A percentile compares a stretch with the other conserved stretches of the same genome.
These are phyloP conservation scores for Eurystomus gularis DNA, from an alignment of 2,113 vertebrate species.

Conservation along the genomic window DNA sequence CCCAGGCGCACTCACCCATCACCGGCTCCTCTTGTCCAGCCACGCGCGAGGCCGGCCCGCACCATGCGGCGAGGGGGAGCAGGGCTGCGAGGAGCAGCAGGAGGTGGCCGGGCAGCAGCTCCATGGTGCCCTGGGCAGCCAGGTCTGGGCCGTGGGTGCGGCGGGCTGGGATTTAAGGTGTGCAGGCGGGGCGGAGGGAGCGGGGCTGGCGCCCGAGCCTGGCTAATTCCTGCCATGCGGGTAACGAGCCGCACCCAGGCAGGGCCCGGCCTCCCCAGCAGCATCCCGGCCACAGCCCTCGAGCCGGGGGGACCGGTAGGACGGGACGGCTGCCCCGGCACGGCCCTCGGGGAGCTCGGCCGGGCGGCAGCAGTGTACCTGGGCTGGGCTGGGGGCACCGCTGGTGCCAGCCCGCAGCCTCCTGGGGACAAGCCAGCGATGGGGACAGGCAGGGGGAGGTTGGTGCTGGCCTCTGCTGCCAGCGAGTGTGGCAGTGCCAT, in stretches of 20 bases:
- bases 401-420: accelerated
- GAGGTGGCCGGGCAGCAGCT: background rate
- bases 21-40: background rate
- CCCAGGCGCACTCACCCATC: background rate
- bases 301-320: constrained; percentile 44
- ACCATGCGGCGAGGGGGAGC: background rate
- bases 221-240: constrained; percentile 20
- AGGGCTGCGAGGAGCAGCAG: background rate
- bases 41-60: accelerated
- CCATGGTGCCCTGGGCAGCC: constrained; percentile 13
- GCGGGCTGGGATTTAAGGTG: constrained; percentile 36
- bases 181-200: background rate
- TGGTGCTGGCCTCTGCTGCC: accelerated
- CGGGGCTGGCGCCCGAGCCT: background rate
- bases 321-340: background rate
- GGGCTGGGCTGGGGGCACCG: background rate
- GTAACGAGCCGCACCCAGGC: background rate
- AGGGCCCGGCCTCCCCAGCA: background rate
- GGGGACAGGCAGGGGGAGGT: background rate
- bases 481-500: accelerated
- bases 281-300: background rate
- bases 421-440: background rate
- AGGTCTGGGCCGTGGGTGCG: background rate
- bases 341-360: background rate
- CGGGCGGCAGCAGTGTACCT: background rate